Evolutionary conservation across 2,888 invertebrate genomes (phyloP), one percentile per base, ranked within the genome.

Genomic region (Scotopteryx bipunctaria): DNA sequence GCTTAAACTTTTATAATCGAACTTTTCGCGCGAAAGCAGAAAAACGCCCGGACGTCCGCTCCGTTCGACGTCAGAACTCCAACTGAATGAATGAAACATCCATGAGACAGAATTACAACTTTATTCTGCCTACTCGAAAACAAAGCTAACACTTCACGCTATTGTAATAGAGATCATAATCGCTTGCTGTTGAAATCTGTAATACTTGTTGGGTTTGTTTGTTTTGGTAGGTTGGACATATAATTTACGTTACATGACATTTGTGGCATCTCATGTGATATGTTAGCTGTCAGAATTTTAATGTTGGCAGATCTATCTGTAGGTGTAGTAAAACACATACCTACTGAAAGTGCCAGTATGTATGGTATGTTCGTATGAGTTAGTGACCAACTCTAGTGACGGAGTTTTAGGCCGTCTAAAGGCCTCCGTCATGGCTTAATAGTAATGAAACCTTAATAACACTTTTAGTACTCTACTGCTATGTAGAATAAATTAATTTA

Each of bases 251-350:
- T 57, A 64, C 13, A 14, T 63, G 65, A 66, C 38, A 41, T 54
- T 58, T 59, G 57, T 64, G 66, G 67, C 60, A 57, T 65, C n/a
- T n/a, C n/a, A n/a, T n/a, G n/a, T n/a, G n/a, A 67, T 59, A 60
- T 53, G 44, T 35, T 63, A 68, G 69, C 57, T 49, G 62, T 69
- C 71, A 63, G 68, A 68, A 73, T 73, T 73, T 73, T 69, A 72
- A 73, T 71, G 64, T 59, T 56, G 52, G n/a, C n/a, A n/a, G n/a
- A n/a, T n/a, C n/a, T n/a, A n/a, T n/a, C n/a, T n/a, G n/a, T n/a
- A n/a, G n/a, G n/a, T n/a, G n/a, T n/a, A n/a, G n/a, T n/a, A n/a
- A n/a, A n/a, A n/a, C n/a, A n/a, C n/a, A n/a, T n/a, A n/a, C n/a
- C n/a, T n/a, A n/a, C n/a, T n/a, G n/a, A n/a, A n/a, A n/a, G n/a